These are phyloP conservation scores for Horisme vitalbata DNA, from an alignment of 2,888 invertebrate species.

Conservation along the genomic window DNA sequence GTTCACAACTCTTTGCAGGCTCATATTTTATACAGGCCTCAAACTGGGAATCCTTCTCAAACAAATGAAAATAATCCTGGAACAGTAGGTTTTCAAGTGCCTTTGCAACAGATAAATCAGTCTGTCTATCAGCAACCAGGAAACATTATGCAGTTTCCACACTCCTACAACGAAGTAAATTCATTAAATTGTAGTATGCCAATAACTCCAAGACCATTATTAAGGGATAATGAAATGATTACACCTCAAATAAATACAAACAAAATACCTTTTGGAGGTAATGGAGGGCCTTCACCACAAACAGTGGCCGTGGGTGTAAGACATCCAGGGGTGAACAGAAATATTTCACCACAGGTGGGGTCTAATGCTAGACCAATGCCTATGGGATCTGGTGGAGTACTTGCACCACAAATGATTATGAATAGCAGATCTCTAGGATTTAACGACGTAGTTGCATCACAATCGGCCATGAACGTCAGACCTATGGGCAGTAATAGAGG, in stretches of 20 bases:
- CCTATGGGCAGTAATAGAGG: background rate
- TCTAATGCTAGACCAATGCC: background rate
- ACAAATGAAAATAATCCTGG: background rate
- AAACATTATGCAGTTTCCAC: background rate
- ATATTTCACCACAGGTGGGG: background rate
- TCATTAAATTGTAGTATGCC: background rate
- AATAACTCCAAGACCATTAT: background rate
- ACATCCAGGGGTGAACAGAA: background rate
- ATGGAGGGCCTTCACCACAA: background rate
- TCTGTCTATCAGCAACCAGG: background rate
- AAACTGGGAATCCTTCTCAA: background rate
- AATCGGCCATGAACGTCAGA: background rate
- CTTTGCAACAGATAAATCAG: slow-evolving; percentile 1
- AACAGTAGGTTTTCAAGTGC: background rate
- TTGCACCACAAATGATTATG: background rate
- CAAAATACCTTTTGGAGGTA: background rate
- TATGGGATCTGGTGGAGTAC: background rate
- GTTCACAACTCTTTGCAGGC: slow-evolving; percentile 11
- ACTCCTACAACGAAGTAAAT: background rate
- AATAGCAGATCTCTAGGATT: background rate
- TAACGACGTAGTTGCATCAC: background rate
- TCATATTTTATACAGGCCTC: slow-evolving; percentile 18
- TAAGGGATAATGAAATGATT: background rate
- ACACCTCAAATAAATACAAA: background rate
- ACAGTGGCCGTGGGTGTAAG: background rate